These are phyloP conservation scores for Cuculus canorus DNA, from an alignment of 2,797 vertebrate genomes.

Conservation along the genomic window DNA sequence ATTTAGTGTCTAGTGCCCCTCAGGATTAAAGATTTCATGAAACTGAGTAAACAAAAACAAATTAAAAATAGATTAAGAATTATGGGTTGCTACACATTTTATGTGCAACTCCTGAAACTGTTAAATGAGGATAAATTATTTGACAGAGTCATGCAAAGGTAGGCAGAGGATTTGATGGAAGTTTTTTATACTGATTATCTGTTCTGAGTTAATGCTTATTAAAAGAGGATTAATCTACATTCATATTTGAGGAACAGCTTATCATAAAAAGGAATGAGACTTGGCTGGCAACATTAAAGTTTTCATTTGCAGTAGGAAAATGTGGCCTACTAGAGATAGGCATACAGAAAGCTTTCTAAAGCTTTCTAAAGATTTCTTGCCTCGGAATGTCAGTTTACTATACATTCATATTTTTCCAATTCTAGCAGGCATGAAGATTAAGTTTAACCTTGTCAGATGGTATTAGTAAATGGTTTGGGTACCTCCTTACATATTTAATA, in stretches of 20 bases:
- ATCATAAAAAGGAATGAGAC: slow-evolving; percentile 81
- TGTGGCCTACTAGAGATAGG: slow-evolving; percentile 87
- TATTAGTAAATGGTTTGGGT: slow-evolving; percentile 62
- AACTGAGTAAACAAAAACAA: slow-evolving; percentile 50
- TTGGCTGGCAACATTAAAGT: slow-evolving; percentile 85
- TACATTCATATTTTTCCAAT: slow-evolving; percentile 27
- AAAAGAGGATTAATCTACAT: slow-evolving; percentile 90
- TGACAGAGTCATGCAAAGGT: slow-evolving; percentile 71
- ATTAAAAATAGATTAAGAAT: slow-evolving; percentile 51
- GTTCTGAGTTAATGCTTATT: slow-evolving; percentile 86
- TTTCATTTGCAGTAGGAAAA: slow-evolving; percentile 82
- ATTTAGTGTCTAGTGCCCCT: slow-evolving; percentile 21
- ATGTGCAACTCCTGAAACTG: slow-evolving; percentile 69
- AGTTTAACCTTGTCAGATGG: slow-evolving; percentile 69
- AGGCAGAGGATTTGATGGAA: slow-evolving; percentile 85
- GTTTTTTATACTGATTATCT: slow-evolving; percentile 88
- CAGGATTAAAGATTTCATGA: slow-evolving; percentile 47
- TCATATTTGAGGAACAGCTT: slow-evolving; percentile 87
- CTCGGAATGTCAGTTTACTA: slow-evolving; percentile 69
- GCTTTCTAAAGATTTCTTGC: slow-evolving; percentile 66
- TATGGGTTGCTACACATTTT: slow-evolving; percentile 68
- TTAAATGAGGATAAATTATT: slow-evolving; percentile 78
- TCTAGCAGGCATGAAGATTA: slow-evolving; percentile 63
- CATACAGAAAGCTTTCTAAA: slow-evolving; percentile 77
- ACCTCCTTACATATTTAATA: slow-evolving; percentile 39